Conservation (phyloP, 2,888 invertebrate genomes). For the Prionchulus punctatus region DNA sequence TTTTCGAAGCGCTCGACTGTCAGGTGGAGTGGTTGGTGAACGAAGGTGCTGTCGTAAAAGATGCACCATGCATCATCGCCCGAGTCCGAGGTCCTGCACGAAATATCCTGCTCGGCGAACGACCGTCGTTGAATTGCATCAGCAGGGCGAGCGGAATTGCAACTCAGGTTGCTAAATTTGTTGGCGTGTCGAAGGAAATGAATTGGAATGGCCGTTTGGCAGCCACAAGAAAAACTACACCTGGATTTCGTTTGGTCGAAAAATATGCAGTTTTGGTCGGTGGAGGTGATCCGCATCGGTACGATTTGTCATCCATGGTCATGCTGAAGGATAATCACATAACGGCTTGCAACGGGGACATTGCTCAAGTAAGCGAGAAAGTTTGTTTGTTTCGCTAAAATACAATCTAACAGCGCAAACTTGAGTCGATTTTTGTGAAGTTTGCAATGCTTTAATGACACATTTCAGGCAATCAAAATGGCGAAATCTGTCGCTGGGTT, state of each 20-base stretch:
- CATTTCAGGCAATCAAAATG: constrained; percentile 32
- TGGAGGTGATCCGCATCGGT: constrained; percentile 35
- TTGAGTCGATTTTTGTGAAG: background rate
- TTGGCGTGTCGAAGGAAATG: constrained; percentile 17
- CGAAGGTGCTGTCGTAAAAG: too few species aligned
- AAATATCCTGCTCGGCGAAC: constrained; percentile 34
- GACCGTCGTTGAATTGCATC: constrained; percentile 35
- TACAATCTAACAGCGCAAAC: background rate
- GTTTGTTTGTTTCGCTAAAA: background rate
- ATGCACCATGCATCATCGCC: too few species aligned
- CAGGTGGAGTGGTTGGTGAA: constrained; percentile 28
- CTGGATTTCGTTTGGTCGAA: constrained; percentile 38
- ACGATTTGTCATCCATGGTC: constrained; percentile 35
- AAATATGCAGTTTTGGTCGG: constrained; percentile 37
- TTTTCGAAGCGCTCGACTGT: constrained; percentile 34
- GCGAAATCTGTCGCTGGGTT: constrained; percentile 30
- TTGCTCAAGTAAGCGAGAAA: constrained; percentile 15
- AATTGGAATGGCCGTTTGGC: constrained; percentile 35
- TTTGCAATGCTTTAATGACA: constrained; percentile 7
- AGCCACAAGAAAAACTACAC: constrained; percentile 38
- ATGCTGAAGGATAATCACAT: constrained; percentile 40
- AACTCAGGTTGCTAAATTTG: constrained; percentile 25
- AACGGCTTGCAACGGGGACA: constrained; percentile 32
- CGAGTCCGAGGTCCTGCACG: constrained; percentile 32
- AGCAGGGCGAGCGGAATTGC: constrained; percentile 37